Conservation (phyloP, 1,140 invertebrate species). For the Zaprionus camerounensis region DNA sequence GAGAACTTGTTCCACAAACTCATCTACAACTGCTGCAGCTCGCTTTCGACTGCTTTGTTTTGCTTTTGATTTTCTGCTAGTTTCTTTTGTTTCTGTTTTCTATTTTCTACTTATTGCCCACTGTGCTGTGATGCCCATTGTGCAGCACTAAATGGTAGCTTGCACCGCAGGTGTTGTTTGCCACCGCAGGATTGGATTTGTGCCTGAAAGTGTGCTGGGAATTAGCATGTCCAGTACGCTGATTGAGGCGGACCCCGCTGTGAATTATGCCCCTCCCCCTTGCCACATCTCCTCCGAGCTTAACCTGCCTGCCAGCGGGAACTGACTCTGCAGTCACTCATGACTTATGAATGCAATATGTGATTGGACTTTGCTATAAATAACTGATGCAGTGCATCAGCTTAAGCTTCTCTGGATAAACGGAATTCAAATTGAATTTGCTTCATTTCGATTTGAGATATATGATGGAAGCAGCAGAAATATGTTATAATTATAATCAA, state of each 20-base stretch:
- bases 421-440: neutral
- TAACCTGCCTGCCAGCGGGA: constrained; percentile 3
- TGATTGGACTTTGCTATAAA: neutral
- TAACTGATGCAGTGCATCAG: neutral
- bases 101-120: neutral
- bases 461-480: neutral
- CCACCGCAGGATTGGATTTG: constrained; percentile 31
- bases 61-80: constrained; percentile 20
- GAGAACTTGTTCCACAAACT: constrained; percentile 62
- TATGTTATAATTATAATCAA: too few relatives aligned
- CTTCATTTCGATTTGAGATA: neutral
- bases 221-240: constrained; percentile 56
- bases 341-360: neutral
- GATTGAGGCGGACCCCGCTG: constrained; percentile 11
- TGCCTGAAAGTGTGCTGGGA: constrained; percentile 66
- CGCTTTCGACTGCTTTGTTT: constrained; percentile 53
- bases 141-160: constrained; percentile 54
- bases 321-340: neutral
- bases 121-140: constrained; percentile 16
- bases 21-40: constrained; percentile 26
- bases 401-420: neutral
- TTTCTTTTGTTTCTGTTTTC: neutral
- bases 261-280: neutral
- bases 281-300: too few relatives aligned
- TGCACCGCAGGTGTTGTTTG: constrained; percentile 49